Base-by-base conservation (phyloP, 2,113 vertebrate species). In the Sula dactylatra region DNA sequence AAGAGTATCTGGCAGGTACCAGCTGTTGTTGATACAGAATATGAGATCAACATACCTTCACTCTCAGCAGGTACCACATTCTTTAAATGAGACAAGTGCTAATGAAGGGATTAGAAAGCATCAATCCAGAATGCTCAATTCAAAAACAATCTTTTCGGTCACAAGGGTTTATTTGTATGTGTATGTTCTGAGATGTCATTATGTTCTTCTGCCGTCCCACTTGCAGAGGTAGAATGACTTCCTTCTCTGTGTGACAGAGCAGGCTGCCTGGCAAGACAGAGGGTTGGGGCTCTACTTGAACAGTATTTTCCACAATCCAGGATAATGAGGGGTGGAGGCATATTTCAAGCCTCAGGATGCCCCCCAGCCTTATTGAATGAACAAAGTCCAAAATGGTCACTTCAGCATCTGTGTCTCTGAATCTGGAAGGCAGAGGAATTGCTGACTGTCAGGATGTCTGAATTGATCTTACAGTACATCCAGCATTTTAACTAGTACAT, bases 21-120 rank as follows among this genome's bases (percentile, higher is more conserved):
- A 95, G 90, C 93, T 95, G 92, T 88, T 92, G 55, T 81, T 88
- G 62, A 70, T 66, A 34, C 16, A 62, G 67, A 83, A 54, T 74
- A 34, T 78, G 42, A 91, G 90, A 58, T 87, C 79, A 90, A 34
- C 44, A 55, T 93, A 66, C 52, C 45, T 77, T 90, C 64, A 42
- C 38, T 77, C 88, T 92, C 92, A 92, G 88, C 67, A 73, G 59
- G 88, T 77, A 82, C 47, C 74, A 22, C 38, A 64, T 81, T 69
- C 74, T 87, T 88, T 86, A 74, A 69, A 81, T 50, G 66, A 90
- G 67, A 55, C 71, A 80, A 40, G n/a, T 88, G 71, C 76, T 78
- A 92, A 86, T 88, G 66, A 83, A 90, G 61, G 36, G 6, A 38
- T 69, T 90, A 55, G 71, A 72, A 70, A 73, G 24, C 59, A 81